These are phyloP conservation scores for Scaptomyza cyrtandrae DNA, from an alignment of 2,888 invertebrate species.

Conservation along the genomic window DNA sequence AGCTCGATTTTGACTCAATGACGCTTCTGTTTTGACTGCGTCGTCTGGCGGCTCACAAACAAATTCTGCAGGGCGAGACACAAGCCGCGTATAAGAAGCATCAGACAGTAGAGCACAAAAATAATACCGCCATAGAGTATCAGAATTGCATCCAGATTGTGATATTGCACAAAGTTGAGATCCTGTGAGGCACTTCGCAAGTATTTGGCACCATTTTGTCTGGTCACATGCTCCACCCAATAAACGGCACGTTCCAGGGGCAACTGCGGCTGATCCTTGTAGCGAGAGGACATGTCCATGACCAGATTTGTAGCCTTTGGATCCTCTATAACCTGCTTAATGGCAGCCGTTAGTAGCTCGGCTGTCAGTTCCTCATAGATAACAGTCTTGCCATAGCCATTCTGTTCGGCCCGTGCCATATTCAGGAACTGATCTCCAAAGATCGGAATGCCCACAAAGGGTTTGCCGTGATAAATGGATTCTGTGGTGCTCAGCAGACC, in stretches of 20 bases:
- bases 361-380: slow-evolving; percentile 80
- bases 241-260: slow-evolving; percentile 81
- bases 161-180: slow-evolving; percentile 79
- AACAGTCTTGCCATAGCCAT: slow-evolving; percentile 84
- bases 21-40: slow-evolving; percentile 49
- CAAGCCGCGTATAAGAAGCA: slow-evolving; percentile 37
- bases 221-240: slow-evolving; percentile 82
- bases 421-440: slow-evolving; percentile 86
- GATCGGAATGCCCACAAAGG: slow-evolving; percentile 86
- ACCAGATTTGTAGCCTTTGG: slow-evolving; percentile 59
- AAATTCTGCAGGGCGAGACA: slow-evolving; percentile 35
- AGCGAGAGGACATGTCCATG: slow-evolving; percentile 72
- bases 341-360: slow-evolving; percentile 71
- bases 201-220: slow-evolving; percentile 82
- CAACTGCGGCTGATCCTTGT: slow-evolving; percentile 77
- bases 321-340: slow-evolving; percentile 62
- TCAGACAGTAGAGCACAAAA: slow-evolving; percentile 45
- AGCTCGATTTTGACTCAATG: slow-evolving; percentile 29
- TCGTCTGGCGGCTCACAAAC: slow-evolving; percentile 18
- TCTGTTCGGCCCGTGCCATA: slow-evolving; percentile 83
- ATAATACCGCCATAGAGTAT: slow-evolving; percentile 71
- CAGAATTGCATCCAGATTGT: slow-evolving; percentile 80
- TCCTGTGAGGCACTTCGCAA: slow-evolving; percentile 81
- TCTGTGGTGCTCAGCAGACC: slow-evolving; percentile 85
- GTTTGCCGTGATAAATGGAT: slow-evolving; percentile 85